Percentiles rank a stretch among this genome's conserved stretches.
Evolutionary conservation across 2,797 vertebrate species (phyloP).

Genomic region (Acanthurus tractus): DNA sequence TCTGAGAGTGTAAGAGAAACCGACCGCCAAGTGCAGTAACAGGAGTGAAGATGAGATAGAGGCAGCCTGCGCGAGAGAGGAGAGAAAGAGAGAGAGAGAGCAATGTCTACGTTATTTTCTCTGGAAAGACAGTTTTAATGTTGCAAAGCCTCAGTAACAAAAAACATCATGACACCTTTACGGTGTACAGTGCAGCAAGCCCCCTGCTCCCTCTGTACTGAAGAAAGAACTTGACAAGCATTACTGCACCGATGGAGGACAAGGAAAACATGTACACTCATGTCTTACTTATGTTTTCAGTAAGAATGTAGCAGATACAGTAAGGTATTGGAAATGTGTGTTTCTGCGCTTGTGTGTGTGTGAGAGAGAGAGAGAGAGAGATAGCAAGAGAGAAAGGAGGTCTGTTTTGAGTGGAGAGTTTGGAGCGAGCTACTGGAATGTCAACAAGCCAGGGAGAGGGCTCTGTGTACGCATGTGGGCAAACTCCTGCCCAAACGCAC

Average conservation of each 20-base stretch:
- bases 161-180: slow-evolving; percentile 5
- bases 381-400: slow-evolving; percentile 17
- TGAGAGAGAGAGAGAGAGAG: slow-evolving; percentile 1
- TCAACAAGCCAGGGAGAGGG: slow-evolving; percentile 71
- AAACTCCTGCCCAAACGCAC: slow-evolving; percentile 15
- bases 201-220: background rate
- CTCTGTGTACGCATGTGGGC: slow-evolving; percentile 63
- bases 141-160: background rate
- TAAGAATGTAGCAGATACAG: slow-evolving; percentile 33
- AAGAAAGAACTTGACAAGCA: slow-evolving; percentile 16
- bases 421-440: slow-evolving; percentile 79
- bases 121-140: background rate
- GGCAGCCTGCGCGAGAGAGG: background rate
- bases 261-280: slow-evolving; percentile 23
- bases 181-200: background rate
- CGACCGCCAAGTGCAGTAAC: background rate
- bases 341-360: slow-evolving; percentile 24
- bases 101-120: accelerated
- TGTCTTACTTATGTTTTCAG: slow-evolving; percentile 48
- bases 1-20: background rate
- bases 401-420: slow-evolving; percentile 72
- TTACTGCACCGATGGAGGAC: slow-evolving; percentile 17
- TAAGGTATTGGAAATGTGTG: slow-evolving; percentile 7
- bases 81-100: background rate
- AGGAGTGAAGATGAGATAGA: background rate